Conservation (phyloP, 2,113 vertebrate genomes). For the Zapus hudsonius region DNA sequence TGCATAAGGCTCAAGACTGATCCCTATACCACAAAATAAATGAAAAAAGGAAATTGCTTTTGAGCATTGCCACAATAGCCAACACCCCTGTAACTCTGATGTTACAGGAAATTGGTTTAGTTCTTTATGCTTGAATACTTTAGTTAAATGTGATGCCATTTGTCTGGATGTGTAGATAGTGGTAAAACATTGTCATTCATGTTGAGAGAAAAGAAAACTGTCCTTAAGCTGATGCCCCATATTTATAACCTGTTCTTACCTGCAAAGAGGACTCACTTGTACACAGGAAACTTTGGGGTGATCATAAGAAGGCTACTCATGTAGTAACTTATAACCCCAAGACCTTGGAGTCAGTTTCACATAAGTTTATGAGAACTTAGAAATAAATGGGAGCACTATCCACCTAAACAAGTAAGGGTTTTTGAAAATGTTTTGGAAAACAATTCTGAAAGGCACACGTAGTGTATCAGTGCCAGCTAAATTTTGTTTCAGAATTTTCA, state of each 20-base stretch:
- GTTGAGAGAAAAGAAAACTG: not conserved
- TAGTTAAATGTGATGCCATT: not conserved
- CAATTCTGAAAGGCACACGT: conserved; percentile 7
- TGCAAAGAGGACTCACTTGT: not conserved
- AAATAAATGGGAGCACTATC: conserved; percentile 6
- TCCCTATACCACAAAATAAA: not conserved
- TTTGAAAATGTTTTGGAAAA: conserved; percentile 37
- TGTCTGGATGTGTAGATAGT: not conserved
- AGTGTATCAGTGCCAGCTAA: not conserved
- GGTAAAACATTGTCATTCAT: not conserved
- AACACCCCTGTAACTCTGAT: not conserved
- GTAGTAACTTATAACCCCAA: not conserved
- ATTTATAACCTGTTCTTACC: not conserved
- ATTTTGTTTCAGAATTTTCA: conserved; percentile 36
- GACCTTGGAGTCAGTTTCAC: conserved; percentile 29
- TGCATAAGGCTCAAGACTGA: not conserved
- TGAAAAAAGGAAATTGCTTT: not conserved
- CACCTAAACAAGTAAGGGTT: not conserved
- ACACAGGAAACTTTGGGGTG: not conserved
- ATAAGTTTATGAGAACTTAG: conserved; percentile 39
- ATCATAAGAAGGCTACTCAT: not conserved
- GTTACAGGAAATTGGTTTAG: conserved; percentile 11
- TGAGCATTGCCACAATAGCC: conserved; percentile 20
- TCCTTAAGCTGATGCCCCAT: not conserved
- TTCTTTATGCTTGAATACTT: not conserved